Percentiles rank a stretch among this genome's conserved stretches.
phyloP scores from a whole-genome alignment of 2,888 invertebrate genomes.

The Fragum sueziense region DNA sequence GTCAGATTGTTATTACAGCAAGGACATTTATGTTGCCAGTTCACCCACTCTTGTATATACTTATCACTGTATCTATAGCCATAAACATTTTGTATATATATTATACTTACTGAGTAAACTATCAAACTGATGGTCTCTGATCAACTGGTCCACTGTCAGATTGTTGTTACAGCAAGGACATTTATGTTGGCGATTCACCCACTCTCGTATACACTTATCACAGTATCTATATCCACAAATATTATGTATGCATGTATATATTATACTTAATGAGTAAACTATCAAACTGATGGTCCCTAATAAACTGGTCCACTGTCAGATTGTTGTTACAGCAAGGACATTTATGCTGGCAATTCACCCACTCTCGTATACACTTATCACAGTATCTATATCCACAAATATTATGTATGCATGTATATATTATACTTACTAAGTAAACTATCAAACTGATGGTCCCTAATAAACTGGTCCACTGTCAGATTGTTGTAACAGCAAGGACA shows the following conservation, averaged over 20 bases:
- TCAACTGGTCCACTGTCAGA: constrained; percentile 60
- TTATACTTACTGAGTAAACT: constrained; percentile 73
- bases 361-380: constrained; percentile 76
- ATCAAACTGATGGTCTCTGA: constrained; percentile 77
- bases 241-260: too few species aligned
- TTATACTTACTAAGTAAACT: constrained; percentile 72
- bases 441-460: constrained; percentile 77
- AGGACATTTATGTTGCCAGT: constrained; percentile 75
- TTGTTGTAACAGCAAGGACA: constrained; percentile 78
- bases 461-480: constrained; percentile 59
- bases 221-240: constrained; percentile 79
- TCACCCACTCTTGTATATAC: constrained; percentile 78
- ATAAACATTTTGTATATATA: too few species aligned
- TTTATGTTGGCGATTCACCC: constrained; percentile 74
- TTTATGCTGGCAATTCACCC: constrained; percentile 74
- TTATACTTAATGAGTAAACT: constrained; percentile 73
- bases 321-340: constrained; percentile 78
- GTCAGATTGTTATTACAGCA: constrained; percentile 74
- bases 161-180: constrained; percentile 78
- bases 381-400: constrained; percentile 79
- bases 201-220: constrained; percentile 76
- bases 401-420: too few species aligned
- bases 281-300: constrained; percentile 77
- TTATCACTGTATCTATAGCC: constrained; percentile 78
- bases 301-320: constrained; percentile 60